These are phyloP conservation scores for Drusus annulatus DNA, from an alignment of 1,140 invertebrate species.

Conservation along the genomic window DNA sequence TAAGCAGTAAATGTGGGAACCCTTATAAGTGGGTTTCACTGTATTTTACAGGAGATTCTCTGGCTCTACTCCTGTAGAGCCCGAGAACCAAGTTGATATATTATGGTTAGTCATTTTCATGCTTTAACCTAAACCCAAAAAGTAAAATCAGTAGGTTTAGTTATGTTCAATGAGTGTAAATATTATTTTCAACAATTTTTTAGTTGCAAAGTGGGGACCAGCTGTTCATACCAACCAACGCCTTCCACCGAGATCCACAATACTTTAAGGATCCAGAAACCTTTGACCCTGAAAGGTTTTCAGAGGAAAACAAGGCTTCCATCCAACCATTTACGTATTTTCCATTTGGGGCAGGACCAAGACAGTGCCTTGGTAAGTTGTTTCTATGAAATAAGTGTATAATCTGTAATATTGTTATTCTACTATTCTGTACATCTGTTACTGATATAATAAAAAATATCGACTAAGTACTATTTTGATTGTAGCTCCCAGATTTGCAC, in stretches of 20 bases:
- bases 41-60: neutral
- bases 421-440: too few relatives aligned
- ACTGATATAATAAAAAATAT: too few relatives aligned
- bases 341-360: constrained; percentile 77
- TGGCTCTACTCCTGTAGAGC: too few relatives aligned
- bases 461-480: neutral
- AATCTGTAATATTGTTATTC: neutral
- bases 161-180: too few relatives aligned
- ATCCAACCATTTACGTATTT: constrained; percentile 65
- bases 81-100: too few relatives aligned
- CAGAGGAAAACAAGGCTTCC: constrained; percentile 50
- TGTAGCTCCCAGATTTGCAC: constrained; percentile 66
- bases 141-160: neutral
- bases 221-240: constrained; percentile 63
- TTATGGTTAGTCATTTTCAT: neutral
- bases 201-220: constrained; percentile 58
- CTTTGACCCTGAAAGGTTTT: constrained; percentile 80
- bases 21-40: too few relatives aligned
- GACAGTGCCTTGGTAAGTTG: constrained; percentile 73
- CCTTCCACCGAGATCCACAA: constrained; percentile 68
- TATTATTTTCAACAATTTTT: neutral
- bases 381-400: neutral
- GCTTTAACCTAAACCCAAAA: neutral
- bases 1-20: too few relatives aligned
- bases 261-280: constrained; percentile 74